phyloP scores from a whole-genome alignment of 2,113 vertebrate genomes.

The Xerus inauris region DNA sequence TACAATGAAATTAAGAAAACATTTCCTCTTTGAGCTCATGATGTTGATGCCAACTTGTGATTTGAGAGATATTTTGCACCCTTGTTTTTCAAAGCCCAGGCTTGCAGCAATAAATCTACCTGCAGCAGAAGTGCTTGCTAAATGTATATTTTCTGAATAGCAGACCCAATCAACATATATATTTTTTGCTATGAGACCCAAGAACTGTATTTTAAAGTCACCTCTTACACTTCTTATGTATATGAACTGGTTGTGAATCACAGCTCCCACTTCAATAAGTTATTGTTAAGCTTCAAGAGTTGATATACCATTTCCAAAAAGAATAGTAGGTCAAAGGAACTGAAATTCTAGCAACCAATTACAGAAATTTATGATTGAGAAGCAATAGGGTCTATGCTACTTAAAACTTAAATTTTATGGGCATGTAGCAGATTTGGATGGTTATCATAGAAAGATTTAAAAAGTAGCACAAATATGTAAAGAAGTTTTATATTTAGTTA shows the following conservation, averaged over 20 bases:
- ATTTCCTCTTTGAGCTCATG: background rate
- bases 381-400: background rate
- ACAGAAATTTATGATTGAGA: background rate
- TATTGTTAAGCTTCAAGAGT: background rate
- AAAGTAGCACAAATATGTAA: background rate
- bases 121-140: background rate
- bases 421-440: background rate
- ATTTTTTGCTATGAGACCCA: background rate
- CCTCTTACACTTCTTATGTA: background rate
- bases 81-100: background rate
- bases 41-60: background rate
- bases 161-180: background rate
- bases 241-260: background rate
- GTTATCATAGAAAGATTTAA: slow-evolving; percentile 2
- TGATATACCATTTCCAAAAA: background rate
- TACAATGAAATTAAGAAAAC: background rate
- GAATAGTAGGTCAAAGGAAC: background rate
- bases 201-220: background rate
- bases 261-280: background rate
- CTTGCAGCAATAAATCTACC: background rate
- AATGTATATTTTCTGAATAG: background rate
- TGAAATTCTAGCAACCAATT: background rate
- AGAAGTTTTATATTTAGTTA: background rate
- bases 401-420: slow-evolving; percentile 31
- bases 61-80: background rate